phyloP scores from a whole-genome alignment of 2,888 invertebrate genomes.

The Laspeyria flexula region DNA sequence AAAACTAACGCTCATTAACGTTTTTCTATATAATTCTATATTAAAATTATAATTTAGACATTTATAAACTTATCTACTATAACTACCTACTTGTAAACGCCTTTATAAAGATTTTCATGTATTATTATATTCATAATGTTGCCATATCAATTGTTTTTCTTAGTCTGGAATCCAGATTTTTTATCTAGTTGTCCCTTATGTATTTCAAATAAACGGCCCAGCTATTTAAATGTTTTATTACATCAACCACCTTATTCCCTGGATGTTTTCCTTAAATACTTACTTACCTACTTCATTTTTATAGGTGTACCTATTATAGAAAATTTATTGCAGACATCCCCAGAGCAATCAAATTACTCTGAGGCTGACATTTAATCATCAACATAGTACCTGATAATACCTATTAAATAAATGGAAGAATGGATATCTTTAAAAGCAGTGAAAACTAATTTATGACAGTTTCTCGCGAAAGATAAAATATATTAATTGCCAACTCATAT shows the following conservation, averaged over 20 bases:
- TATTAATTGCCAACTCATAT: too few species aligned
- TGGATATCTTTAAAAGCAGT: too few species aligned
- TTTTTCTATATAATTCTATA: constrained; percentile 57
- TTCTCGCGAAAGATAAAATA: too few species aligned
- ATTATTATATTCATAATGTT: constrained; percentile 72
- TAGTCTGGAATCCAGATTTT: constrained; percentile 78
- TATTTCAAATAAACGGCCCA: constrained; percentile 80
- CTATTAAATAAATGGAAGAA: too few species aligned
- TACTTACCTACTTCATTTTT: too few species aligned
- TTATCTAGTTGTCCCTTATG: constrained; percentile 80
- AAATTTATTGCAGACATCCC: too few species aligned
- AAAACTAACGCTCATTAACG: constrained; percentile 47
- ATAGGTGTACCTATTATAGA: too few species aligned
- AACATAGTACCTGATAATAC: too few species aligned
- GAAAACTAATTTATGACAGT: too few species aligned
- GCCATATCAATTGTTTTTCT: constrained; percentile 82
- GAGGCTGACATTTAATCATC: too few species aligned
- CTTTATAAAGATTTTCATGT: constrained; percentile 61
- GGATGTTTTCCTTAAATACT: not conserved
- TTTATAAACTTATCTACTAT: constrained; percentile 59
- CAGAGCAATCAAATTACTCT: too few species aligned
- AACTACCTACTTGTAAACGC: constrained; percentile 57
- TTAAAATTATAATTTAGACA: constrained; percentile 57
- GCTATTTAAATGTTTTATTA: constrained; percentile 62
- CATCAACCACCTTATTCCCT: not conserved